phyloP scores from a whole-genome alignment of 2,113 vertebrate genomes.

The Corynorhinus townsendii region DNA sequence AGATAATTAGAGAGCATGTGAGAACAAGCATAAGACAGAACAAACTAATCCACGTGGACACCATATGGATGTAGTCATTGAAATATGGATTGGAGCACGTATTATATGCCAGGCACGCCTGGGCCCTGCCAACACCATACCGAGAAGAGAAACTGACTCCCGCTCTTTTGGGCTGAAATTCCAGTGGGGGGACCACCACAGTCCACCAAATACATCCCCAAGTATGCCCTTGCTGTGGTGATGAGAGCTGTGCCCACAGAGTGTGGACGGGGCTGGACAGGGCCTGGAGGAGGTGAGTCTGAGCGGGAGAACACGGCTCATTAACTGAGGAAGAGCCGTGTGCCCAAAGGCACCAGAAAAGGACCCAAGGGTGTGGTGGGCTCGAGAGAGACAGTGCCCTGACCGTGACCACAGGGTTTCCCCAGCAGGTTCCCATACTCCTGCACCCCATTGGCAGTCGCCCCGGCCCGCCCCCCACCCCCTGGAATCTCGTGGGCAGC shows the following conservation, averaged over 20 bases:
- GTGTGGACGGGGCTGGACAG: not conserved
- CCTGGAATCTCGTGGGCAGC: not conserved
- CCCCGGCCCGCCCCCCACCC: not conserved
- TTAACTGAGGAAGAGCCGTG: not conserved
- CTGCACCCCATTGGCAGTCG: not conserved
- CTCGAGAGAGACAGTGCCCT: not conserved
- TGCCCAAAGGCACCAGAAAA: not conserved
- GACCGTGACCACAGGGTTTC: not conserved
- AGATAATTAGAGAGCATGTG: not conserved
- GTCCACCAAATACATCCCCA: not conserved
- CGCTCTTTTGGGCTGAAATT: no score
- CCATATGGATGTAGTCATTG: not conserved
- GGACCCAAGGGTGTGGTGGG: not conserved
- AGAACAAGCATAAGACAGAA: not conserved
- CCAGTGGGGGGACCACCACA: not conserved
- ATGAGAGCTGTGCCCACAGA: accelerated
- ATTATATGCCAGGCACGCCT: not conserved
- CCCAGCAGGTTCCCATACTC: no score
- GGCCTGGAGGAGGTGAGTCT: not conserved
- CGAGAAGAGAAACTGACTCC: accelerated
- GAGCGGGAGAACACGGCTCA: accelerated
- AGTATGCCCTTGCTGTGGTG: no score
- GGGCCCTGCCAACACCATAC: accelerated
- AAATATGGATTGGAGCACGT: not conserved
- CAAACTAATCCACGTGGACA: not conserved